Evolutionary conservation across 37 sponge, comb jelly and placozoan genomes (phyloP).

Genomic region (Aplysina aerophoba): DNA sequence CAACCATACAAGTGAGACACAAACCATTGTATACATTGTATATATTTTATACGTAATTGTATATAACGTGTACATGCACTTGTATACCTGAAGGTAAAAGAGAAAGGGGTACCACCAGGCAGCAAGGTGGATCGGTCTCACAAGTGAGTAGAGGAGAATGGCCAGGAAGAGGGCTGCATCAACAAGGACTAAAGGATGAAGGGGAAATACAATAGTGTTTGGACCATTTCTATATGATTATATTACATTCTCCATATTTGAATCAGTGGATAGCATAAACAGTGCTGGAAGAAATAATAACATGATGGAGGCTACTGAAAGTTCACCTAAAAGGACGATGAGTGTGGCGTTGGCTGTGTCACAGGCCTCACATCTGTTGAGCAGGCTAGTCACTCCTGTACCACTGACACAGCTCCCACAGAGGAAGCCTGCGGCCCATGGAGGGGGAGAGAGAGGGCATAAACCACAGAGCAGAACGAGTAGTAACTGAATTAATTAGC

Average conservation of each 20-base stretch:
- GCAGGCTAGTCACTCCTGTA: constrained; percentile 23
- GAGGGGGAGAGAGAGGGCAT: neutral
- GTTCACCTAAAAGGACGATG: constrained; percentile 37
- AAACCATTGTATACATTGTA: no score
- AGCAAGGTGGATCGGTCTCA: neutral
- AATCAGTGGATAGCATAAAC: no score
- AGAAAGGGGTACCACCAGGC: constrained; percentile 16
- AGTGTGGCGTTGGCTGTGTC: constrained; percentile 35
- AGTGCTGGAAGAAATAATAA: no score
- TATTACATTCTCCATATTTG: no score
- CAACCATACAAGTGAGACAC: no score
- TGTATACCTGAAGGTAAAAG: constrained; percentile 13
- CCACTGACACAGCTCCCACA: constrained; percentile 40
- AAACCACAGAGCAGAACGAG: no score
- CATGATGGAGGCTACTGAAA: no score
- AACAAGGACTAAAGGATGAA: neutral
- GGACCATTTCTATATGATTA: no score
- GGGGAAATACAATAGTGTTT: no score
- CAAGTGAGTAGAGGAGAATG: neutral
- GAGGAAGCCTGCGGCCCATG: constrained; percentile 2
- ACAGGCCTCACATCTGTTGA: constrained; percentile 56
- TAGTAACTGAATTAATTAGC: no score
- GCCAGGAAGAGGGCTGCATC: constrained; percentile 14
- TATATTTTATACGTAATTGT: no score
- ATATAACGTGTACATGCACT: no score